Evolutionary conservation across 2,113 vertebrate genomes (phyloP).

Genomic region (Bubalus kerabau): DNA sequence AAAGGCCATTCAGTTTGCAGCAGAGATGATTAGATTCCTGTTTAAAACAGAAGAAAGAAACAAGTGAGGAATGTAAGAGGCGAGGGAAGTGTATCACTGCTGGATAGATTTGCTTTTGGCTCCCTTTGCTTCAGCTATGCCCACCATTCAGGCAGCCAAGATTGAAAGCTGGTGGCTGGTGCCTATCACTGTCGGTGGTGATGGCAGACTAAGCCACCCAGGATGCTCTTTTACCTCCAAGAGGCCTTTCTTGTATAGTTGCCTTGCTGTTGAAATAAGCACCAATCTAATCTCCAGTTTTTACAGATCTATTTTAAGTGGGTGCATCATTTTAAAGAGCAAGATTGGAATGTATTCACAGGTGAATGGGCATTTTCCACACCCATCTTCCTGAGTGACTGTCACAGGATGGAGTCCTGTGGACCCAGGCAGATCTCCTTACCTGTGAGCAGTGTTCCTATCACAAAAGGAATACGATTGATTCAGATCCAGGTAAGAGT

Average conservation of each 20-base stretch:
- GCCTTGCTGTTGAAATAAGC: background rate
- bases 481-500: accelerated
- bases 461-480: background rate
- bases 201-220: background rate
- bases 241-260: background rate
- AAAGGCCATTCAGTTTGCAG: background rate
- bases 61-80: background rate
- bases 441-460: background rate
- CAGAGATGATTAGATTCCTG: background rate
- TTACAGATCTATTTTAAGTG: background rate
- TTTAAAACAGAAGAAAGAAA: background rate
- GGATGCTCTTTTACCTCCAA: background rate
- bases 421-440: background rate
- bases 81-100: accelerated
- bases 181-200: background rate
- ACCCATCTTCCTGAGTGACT: no score
- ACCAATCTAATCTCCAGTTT: no score
- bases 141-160: background rate
- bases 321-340: background rate
- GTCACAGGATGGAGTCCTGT: no score
- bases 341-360: background rate
- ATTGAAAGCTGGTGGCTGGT: background rate
- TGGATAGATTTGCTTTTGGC: background rate
- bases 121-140: background rate
- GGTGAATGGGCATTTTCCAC: no score